These are phyloP conservation scores for Panonychus citri DNA, from an alignment of 1,140 invertebrate genomes.

Conservation along the genomic window DNA sequence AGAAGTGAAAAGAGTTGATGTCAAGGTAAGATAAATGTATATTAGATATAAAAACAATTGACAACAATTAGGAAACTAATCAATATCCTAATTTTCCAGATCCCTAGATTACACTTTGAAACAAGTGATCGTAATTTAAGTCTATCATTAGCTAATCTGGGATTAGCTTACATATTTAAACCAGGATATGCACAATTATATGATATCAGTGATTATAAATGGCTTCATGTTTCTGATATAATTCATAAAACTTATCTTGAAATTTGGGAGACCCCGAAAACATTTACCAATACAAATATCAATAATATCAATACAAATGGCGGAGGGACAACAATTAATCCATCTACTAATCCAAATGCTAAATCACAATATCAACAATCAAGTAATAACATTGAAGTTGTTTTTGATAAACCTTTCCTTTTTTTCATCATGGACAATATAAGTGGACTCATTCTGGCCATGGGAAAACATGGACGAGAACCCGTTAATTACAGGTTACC, in stretches of 20 bases:
- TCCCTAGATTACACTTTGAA: slow-evolving; percentile 15
- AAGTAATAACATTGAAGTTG: slow-evolving; percentile 8
- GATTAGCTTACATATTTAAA: slow-evolving; percentile 15
- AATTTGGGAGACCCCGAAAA: slow-evolving; percentile 6
- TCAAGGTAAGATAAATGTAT: slow-evolving; percentile 14
- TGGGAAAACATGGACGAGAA: slow-evolving; percentile 16
- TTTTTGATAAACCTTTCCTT: slow-evolving; percentile 15
- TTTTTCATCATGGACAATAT: slow-evolving; percentile 18
- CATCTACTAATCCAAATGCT: neutral
- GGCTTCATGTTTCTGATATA: slow-evolving; percentile 16
- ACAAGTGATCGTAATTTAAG: slow-evolving; percentile 13
- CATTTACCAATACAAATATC: neutral
- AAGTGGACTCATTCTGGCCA: slow-evolving; percentile 16
- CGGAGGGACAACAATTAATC: neutral
- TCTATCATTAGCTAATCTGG: slow-evolving; percentile 13
- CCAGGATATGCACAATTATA: slow-evolving; percentile 15
- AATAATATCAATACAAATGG: neutral
- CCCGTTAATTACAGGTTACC: slow-evolving; percentile 2
- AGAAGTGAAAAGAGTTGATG: slow-evolving; percentile 11
- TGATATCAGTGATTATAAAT: slow-evolving; percentile 15
- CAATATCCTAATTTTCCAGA: slow-evolving; percentile 11
- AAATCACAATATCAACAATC: neutral
- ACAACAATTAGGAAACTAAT: no score
- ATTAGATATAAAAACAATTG: neutral
- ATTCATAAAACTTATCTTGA: slow-evolving; percentile 17